phyloP scores from a whole-genome alignment of 1,140 invertebrate genomes.

The Papilio aristodemus region DNA sequence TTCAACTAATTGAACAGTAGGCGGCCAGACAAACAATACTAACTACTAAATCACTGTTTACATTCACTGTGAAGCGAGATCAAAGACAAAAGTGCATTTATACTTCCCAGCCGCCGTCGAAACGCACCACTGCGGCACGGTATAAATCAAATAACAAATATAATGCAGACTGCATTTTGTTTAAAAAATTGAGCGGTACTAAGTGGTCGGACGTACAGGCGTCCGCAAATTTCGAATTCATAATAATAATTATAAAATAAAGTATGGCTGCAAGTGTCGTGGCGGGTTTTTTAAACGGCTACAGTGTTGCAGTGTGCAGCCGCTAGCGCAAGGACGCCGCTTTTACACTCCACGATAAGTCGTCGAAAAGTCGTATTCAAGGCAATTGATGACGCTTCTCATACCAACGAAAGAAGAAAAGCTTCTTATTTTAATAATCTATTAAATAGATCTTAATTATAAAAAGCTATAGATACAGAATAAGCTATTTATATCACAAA shows the following conservation, averaged over 20 bases:
- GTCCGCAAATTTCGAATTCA: conserved; percentile 39
- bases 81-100: conserved; percentile 31
- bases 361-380: background rate
- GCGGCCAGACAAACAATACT: conserved; percentile 28
- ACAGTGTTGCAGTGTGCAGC: conserved; percentile 45
- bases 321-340: conserved; percentile 24
- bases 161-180: conserved; percentile 16
- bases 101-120: conserved; percentile 14
- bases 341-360: conserved; percentile 33
- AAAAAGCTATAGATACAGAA: too few relatives aligned
- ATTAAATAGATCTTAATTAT: too few relatives aligned
- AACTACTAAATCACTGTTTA: conserved; percentile 30
- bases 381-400: background rate
- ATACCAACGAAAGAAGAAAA: background rate
- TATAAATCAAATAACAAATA: conserved; percentile 20
- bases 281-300: conserved; percentile 43
- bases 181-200: conserved; percentile 26
- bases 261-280: conserved; percentile 37
- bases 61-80: conserved; percentile 23
- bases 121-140: background rate
- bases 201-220: conserved; percentile 26
- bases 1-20: conserved; percentile 27
- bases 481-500: too few relatives aligned
- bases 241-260: conserved; percentile 41
- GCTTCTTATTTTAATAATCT: background rate